Evolutionary conservation across 2,888 invertebrate species (phyloP), one percentile per base, ranked within the genome.

Genomic region (Oxystoma pomonae): DNA sequence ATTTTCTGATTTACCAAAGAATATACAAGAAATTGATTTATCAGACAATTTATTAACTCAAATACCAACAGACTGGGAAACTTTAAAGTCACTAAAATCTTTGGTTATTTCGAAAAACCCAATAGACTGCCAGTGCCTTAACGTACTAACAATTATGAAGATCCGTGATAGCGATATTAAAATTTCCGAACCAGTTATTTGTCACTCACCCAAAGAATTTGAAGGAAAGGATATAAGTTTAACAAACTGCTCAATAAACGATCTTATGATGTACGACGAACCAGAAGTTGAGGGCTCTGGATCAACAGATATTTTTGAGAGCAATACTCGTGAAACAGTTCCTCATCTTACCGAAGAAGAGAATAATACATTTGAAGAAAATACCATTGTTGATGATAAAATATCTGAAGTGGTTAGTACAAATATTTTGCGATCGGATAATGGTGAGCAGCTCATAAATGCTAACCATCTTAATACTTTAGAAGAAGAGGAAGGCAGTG

Each of bases 121-220:
- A 50, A 80, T 92, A 3, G 82, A 87, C 70, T 92, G 91, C 78
- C 85, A 87, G 21, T 91, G 91, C 74, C 83, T 85, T 67, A 89
- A 89, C 63, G 77, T 90, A 63, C 81, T 84, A 67, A 82, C 85
- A 57, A 84, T 90, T 67, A 87, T 90, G 72, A 82, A 82, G 69
- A 77, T 91, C 69, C 74, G 72, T 22, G 68, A 71, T 62, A 67
- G 71, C n/a, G 72, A 72, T 16, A 73, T 79, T 35, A 62, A 62
- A 3, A 67, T 80, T 53, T 70, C 72, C n/a, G 72, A 74, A 65
- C 64, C 72, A 58, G 70, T 77, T 3, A 73, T 69, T 22, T 81
- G 80, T 66, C 68, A 72, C 64, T 72, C 70, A 16, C 77, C 78
- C 1, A 69, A 69, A 60, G 72, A 73, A 57, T 71, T 72, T 56